phyloP scores from a whole-genome alignment of 2,888 invertebrate species.

The Platypus cylindrus region DNA sequence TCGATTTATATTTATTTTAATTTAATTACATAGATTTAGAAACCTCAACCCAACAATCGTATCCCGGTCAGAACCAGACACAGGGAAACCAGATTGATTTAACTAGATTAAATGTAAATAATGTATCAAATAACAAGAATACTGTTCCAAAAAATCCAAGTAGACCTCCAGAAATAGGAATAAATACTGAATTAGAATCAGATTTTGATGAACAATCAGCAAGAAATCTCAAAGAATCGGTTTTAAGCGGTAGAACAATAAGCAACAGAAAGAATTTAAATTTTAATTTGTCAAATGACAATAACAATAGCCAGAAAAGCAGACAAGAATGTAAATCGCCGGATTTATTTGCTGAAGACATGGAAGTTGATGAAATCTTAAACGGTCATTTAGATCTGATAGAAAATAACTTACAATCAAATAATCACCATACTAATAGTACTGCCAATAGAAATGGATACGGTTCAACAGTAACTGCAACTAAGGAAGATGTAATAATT shows the following conservation, averaged over 20 bases:
- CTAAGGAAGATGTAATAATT: conserved; percentile 8
- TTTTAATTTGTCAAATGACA: too few species aligned
- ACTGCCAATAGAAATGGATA: neutral
- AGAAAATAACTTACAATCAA: neutral
- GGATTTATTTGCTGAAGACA: conserved; percentile 22
- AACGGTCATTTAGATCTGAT: conserved; percentile 9
- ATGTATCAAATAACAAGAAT: neutral
- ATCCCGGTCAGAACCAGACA: neutral
- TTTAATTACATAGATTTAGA: conserved; percentile 1
- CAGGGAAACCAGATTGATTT: neutral
- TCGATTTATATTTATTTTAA: neutral
- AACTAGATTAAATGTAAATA: neutral
- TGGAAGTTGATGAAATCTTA: conserved; percentile 18
- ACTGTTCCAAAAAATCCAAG: neutral
- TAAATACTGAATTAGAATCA: conserved; percentile 14
- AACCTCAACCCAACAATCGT: neutral
- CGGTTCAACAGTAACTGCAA: neutral
- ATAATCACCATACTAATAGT: neutral
- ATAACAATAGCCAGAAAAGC: too few species aligned
- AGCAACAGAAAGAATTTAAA: too few species aligned
- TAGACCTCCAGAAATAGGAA: conserved; percentile 9
- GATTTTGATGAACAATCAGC: conserved; percentile 8
- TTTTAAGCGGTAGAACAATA: neutral
- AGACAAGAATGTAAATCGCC: conserved; percentile 16
- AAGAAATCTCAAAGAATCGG: neutral